These are phyloP conservation scores for Ernsta delagoae DNA, from an alignment of 2,888 invertebrate species.

Conservation along the genomic window DNA sequence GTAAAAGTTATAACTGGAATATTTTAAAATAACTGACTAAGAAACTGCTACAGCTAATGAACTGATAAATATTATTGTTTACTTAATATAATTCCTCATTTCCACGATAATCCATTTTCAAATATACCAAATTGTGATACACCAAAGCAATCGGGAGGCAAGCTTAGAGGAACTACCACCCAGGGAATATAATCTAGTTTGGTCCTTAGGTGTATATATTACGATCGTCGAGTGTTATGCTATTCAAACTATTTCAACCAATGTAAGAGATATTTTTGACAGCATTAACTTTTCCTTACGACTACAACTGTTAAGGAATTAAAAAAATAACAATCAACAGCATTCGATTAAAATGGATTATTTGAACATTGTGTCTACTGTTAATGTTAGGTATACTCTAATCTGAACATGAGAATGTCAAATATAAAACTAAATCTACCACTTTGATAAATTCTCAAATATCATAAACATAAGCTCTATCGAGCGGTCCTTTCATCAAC, in stretches of 20 bases:
- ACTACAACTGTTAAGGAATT: slow-evolving; percentile 37
- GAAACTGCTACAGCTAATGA: no score
- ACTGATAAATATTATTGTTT: no score
- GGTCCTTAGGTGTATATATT: slow-evolving; percentile 49
- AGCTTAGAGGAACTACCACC: slow-evolving; percentile 16
- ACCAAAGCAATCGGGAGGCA: slow-evolving; percentile 1
- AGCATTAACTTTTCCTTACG: slow-evolving; percentile 42
- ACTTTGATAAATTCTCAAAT: slow-evolving; percentile 48
- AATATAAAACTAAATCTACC: slow-evolving; percentile 67
- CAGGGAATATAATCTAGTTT: slow-evolving; percentile 27
- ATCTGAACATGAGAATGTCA: slow-evolving; percentile 56
- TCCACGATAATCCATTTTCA: no score
- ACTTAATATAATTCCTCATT: no score
- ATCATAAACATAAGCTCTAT: slow-evolving; percentile 53
- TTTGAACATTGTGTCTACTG: slow-evolving; percentile 13
- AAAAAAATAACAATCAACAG: slow-evolving; percentile 50
- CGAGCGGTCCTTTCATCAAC: slow-evolving; percentile 59
- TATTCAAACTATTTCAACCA: slow-evolving; percentile 36
- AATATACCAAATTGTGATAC: not conserved
- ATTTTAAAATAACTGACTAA: no score
- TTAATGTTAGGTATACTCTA: slow-evolving; percentile 43
- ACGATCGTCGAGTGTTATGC: slow-evolving; percentile 38
- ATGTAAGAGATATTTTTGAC: not conserved
- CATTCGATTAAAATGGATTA: slow-evolving; percentile 35
- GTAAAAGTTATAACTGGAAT: no score